A percentile compares a stretch with the other conserved stretches of the same genome.
phyloP scores from a whole-genome alignment of 2,888 invertebrate genomes.

The Xiphydria camelus region DNA sequence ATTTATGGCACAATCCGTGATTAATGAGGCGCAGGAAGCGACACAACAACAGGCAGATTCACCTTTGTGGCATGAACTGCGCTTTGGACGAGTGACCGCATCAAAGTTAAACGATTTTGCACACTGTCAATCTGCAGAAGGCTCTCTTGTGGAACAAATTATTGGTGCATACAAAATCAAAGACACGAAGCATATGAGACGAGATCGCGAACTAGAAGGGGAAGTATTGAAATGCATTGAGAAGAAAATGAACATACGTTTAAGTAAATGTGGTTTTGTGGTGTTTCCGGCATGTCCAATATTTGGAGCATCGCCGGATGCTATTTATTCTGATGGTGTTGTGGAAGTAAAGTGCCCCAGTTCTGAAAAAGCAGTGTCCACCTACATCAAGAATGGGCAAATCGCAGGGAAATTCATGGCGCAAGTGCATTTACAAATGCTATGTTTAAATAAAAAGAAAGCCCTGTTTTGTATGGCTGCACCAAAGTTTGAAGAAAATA shows the following conservation, averaged over 20 bases:
- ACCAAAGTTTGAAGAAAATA: constrained; percentile 19
- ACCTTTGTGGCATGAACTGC: constrained; percentile 4
- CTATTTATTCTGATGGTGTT: constrained; percentile 16
- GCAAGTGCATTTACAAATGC: constrained; percentile 30
- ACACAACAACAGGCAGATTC: background rate
- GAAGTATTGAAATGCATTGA: no score
- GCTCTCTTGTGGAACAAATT: constrained; percentile 5
- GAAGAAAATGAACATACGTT: background rate
- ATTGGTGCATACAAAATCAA: constrained; percentile 9
- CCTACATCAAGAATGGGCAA: constrained; percentile 18
- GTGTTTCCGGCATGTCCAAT: constrained; percentile 9
- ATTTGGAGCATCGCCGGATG: constrained; percentile 25
- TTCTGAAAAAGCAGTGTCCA: constrained; percentile 12
- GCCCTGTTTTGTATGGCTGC: constrained; percentile 24
- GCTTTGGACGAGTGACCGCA: constrained; percentile 1
- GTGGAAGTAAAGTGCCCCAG: constrained; percentile 31
- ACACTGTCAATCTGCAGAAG: background rate
- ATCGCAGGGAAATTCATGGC: constrained; percentile 17
- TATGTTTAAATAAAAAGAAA: constrained; percentile 17
- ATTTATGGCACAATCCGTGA: no score
- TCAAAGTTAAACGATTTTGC: constrained; percentile 1
- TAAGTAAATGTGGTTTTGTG: no score
- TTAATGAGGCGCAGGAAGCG: no score
- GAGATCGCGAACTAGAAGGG: constrained; percentile 22
- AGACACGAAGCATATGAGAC: constrained; percentile 20